Base-by-base conservation (phyloP, 2,113 vertebrate species). In the Ophthalmotilapia sp. region DNA sequence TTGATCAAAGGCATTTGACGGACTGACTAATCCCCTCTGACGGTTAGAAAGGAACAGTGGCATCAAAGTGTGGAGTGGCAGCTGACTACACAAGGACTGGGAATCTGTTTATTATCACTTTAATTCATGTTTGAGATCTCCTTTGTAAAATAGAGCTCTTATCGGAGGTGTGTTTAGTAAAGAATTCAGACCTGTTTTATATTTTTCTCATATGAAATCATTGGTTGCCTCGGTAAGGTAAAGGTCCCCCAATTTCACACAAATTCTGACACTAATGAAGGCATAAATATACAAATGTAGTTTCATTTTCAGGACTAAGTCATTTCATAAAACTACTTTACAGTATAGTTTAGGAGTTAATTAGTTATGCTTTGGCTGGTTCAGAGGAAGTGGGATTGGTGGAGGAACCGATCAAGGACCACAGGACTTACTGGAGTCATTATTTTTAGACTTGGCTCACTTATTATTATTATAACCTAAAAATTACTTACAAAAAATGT, bases 1-100 rank as follows among this genome's bases (percentile, higher is more conserved):
- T 82, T 92, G 92, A 95, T 93, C 90, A 95, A 92, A 93, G 87
- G 75, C 86, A 23, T 92, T 79, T 90, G 88, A 88, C 45, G 6
- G 91, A 60, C 82, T 86, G 29, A 13, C 89, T 93, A 90, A 93
- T 90, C 92, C 79, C 54, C 36, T 73, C 49, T 40, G 82, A 87
- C n/a, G 38, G 42, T 49, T 49, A 17, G 6, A 88, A 55, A 42
- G 75, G 13, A 60, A 65, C 51, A 23, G 79, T 68, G 58, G 40
- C 81, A 81, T 90, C 82, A 55, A 36, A 83, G 82, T 73, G 80
- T 83, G 62, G 82, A 92, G 91, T 93, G 94, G 79, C 90, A 90
- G 83, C 85, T 88, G 92, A 90, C 85, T 55, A 17, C 82, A 85
- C 85, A 88, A 89, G 84, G 77, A 90, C 81, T 33, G 58, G 45